A percentile compares a stretch with the other conserved stretches of the same genome.
These are phyloP conservation scores for Anniella stebbinsi DNA, from an alignment of 2,797 vertebrate species.

Conservation along the genomic window DNA sequence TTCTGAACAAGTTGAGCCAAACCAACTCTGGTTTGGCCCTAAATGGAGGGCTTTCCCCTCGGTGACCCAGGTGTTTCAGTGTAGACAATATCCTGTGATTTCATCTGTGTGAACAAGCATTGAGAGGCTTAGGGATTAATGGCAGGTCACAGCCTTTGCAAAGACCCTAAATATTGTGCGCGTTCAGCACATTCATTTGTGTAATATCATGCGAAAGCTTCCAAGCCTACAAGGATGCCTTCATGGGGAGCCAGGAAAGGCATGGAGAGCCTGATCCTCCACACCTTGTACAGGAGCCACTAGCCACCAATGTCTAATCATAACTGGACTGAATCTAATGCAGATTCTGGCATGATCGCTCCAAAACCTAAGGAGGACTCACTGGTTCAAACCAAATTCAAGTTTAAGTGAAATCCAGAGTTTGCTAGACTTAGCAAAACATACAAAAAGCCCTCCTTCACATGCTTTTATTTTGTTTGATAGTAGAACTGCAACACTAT, in stretches of 20 bases:
- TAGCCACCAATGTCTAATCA: background rate
- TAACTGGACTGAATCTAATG: background rate
- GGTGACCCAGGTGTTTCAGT: too few species aligned
- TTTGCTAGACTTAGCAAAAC: background rate
- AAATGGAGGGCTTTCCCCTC: background rate
- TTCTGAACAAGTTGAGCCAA: too few species aligned
- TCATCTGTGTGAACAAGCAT: too few species aligned
- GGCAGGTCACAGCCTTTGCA: too few species aligned
- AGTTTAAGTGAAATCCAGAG: background rate
- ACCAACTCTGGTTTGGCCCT: too few species aligned
- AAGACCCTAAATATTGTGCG: too few species aligned
- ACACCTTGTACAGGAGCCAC: background rate
- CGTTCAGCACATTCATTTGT: background rate
- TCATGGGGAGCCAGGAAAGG: background rate
- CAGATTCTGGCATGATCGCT: background rate
- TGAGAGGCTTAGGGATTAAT: too few species aligned
- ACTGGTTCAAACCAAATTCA: background rate
- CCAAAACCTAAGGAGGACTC: background rate
- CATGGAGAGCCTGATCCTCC: background rate
- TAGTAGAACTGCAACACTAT: background rate
- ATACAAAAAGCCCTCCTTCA: background rate
- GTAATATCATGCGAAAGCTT: background rate
- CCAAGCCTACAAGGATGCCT: background rate
- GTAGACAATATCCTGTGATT: too few species aligned
- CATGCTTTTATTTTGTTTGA: background rate